A percentile compares a stretch with the other conserved stretches of the same genome.
phyloP scores from a whole-genome alignment of 2,888 invertebrate genomes.

The Lasioglossum malachurum region DNA sequence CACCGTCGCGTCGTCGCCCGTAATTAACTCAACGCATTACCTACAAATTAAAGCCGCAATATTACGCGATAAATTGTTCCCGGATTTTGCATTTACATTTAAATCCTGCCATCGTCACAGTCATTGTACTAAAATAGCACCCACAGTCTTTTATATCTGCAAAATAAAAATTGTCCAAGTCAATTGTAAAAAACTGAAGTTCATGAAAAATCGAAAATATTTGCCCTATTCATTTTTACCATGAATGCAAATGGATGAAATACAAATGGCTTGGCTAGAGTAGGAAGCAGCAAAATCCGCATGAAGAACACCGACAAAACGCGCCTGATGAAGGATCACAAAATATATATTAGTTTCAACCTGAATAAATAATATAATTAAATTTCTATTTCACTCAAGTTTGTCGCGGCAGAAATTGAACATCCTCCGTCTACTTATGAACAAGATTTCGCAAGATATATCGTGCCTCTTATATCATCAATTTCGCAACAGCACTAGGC shows the following conservation, averaged over 20 bases:
- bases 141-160: too few relatives aligned
- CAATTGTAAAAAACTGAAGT: too few relatives aligned
- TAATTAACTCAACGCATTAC: constrained; percentile 40
- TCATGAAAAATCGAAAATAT: too few relatives aligned
- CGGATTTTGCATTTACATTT: too few relatives aligned
- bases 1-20: background rate
- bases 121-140: background rate
- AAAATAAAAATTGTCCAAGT: too few relatives aligned
- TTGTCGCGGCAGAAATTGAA: too few relatives aligned
- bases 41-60: background rate
- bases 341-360: background rate
- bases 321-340: too few relatives aligned
- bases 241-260: too few relatives aligned
- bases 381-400: background rate
- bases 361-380: background rate
- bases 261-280: too few relatives aligned
- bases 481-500: background rate
- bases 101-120: background rate
- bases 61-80: background rate
- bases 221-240: too few relatives aligned
- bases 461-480: background rate
- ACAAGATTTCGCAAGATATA: background rate
- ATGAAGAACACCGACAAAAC: too few relatives aligned
- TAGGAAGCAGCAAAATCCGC: too few relatives aligned
- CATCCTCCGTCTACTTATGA: background rate